A percentile compares a stretch with the other conserved stretches of the same genome.
phyloP scores from a whole-genome alignment of 2,888 invertebrate genomes.

The Linnaemya tessellans region DNA sequence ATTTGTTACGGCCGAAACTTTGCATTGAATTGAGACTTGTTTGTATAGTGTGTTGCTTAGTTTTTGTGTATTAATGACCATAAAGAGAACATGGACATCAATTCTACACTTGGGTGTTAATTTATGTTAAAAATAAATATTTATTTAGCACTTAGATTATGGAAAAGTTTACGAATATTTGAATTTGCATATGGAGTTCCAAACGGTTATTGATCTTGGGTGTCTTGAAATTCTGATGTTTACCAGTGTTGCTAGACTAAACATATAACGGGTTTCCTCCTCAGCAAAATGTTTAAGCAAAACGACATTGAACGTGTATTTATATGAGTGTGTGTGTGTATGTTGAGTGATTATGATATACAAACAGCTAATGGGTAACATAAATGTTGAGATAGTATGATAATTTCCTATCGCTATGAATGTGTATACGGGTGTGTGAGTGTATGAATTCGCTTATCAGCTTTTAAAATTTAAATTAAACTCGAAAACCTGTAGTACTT shows the following conservation, averaged over 20 bases:
- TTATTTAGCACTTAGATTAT: slow-evolving; percentile 69
- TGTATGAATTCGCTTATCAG: slow-evolving; percentile 14
- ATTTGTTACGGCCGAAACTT: slow-evolving; percentile 5
- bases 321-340: not conserved
- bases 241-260: slow-evolving; percentile 16
- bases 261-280: slow-evolving; percentile 37
- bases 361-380: slow-evolving; percentile 40
- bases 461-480: slow-evolving; percentile 19
- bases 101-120: slow-evolving; percentile 70
- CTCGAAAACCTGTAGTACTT: not conserved
- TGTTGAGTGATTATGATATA: slow-evolving; percentile 14
- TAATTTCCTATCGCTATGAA: slow-evolving; percentile 28
- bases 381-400: slow-evolving; percentile 43
- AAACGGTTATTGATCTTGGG: slow-evolving; percentile 67
- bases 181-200: slow-evolving; percentile 11
- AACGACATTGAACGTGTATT: slow-evolving; percentile 50
- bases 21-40: slow-evolving; percentile 31
- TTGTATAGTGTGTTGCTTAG: slow-evolving; percentile 17
- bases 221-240: slow-evolving; percentile 20
- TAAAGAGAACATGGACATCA: slow-evolving; percentile 63
- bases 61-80: slow-evolving; percentile 45
- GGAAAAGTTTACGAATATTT: slow-evolving; percentile 25
- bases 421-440: not conserved
- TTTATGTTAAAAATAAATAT: slow-evolving; percentile 71
- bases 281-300: slow-evolving; percentile 6